A percentile compares a stretch with the other conserved stretches of the same genome.
These are phyloP conservation scores for Troides helena DNA, from an alignment of 2,888 invertebrate genomes.

Conservation along the genomic window DNA sequence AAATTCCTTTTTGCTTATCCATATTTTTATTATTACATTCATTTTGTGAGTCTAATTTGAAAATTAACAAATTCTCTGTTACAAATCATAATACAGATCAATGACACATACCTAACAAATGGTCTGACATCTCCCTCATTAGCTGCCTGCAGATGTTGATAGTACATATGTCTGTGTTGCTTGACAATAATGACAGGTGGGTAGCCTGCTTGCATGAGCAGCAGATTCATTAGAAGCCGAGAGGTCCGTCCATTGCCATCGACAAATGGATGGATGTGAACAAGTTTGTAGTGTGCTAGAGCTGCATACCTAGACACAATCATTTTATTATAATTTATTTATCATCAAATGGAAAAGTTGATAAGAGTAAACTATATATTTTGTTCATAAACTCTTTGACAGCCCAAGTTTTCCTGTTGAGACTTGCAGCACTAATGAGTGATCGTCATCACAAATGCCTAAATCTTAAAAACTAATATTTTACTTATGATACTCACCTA, in stretches of 20 bases:
- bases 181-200: constrained; percentile 97
- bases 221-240: constrained; percentile 95
- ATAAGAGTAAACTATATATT: no score
- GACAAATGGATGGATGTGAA: constrained; percentile 97
- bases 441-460: no score
- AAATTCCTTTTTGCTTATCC: no score
- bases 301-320: constrained; percentile 88
- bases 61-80: no score
- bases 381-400: no score
- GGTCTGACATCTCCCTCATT: constrained; percentile 97
- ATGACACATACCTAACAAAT: constrained; percentile 83
- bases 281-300: constrained; percentile 97
- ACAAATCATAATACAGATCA: no score
- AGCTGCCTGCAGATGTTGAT: constrained; percentile 92
- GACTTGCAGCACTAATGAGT: not conserved
- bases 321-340: not conserved
- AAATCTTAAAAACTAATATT: constrained; percentile 26
- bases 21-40: no score
- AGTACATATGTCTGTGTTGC: constrained; percentile 90
- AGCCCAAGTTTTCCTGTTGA: no score
- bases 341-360: no score
- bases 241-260: constrained; percentile 99
- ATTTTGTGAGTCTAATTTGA: no score
- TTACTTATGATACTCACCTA: constrained; percentile 62
- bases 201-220: constrained; percentile 96